Evolutionary conservation across 2,888 invertebrate genomes (phyloP), one percentile per base, ranked within the genome.

Genomic region (Tenthredo scrophulariae): DNA sequence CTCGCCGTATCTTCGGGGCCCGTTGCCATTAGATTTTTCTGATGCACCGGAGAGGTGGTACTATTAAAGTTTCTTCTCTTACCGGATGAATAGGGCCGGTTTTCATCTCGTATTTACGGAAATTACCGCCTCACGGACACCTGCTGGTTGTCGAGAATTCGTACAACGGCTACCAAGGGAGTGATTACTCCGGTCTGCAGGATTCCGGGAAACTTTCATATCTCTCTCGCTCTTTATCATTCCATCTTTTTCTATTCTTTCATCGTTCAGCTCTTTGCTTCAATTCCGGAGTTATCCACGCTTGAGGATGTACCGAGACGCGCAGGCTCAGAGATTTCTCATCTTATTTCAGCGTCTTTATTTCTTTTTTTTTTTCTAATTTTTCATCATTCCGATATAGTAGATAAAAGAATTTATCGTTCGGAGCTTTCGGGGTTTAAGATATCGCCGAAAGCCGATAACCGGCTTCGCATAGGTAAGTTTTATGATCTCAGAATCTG

Each of bases 21-120:
- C 67, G n/a, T 84, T 84, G 58, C 62, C 26, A 83, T 22, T 84
- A 7, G 13, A 83, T 72, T 85, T 85, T 85, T 74, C 85, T 72
- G 65, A 84, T 84, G 72, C 83, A 70, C 74, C 84, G 84, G 79
- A 79, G 86, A 85, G 74, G 85, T 85, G 85, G 77, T 83, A 88
- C 88, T 86, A 87, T 88, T 88, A 87, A 88, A 87, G 86, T 87
- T 87, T 85, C 79, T 85, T 85, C 85, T 86, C 70, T 82, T 13
- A 70, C 43, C 84, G 84, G 86, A 86, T 62, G 85, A 86, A 86
- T 86, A 86, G 86, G 86, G 86, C 87, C 84, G 87, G 88, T 90
- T 90, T 91, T 92, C 91, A 89, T 88, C 90, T 91, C 92, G 91
- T 92, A 92, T 92, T 92, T 92, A 93, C 92, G 90, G 90, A 93